Evolutionary conservation across 1,140 invertebrate species (phyloP), one percentile per base, ranked within the genome.

Genomic region (Thaumatotibia leucotreta): DNA sequence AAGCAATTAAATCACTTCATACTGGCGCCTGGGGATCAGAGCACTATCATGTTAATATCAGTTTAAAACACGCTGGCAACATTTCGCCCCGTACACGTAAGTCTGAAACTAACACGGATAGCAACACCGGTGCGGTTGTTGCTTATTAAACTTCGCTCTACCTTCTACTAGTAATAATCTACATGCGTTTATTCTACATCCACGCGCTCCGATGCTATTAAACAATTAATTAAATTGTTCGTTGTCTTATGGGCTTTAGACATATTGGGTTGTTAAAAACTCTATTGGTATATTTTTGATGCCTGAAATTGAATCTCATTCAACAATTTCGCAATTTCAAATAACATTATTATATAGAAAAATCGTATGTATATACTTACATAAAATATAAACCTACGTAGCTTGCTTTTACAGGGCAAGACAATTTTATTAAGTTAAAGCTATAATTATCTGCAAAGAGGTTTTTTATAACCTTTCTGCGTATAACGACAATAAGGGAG

Each of bases 141-240:
- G 78, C 78, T 80, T 86, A 88, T 86, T 86, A 86, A 84, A 84
- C 74, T 85, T 84, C 72, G 67, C 79, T 80, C 72, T 69, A 74
- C 72, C 74, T 74, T 75, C 72, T 70, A 75, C 70, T 69, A 75
- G 69, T 73, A 72, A 74, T 73, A 69, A 58, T 24, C 52, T 58
- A 58, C 52, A 31, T 58, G 52, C 52, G 52, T 58, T 58, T 58
- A 58, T 58, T 58, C 23, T 58, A 29, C 52, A 24, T 54, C 50
- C 50, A 54, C 50, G 23, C 11, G 50, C 50, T 27, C 24, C 52
- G 52, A 58, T 58, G 17, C 52, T 27, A 29, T 58, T 58, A 58
- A 58, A 58, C 52, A 58, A 31, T 58, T 58, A 58, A 58, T 58
- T 58, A 58, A 58, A 31, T 29, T 27, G 52, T 24, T 58, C 24